These are phyloP conservation scores for Papilio helenus DNA, from an alignment of 1,140 invertebrate species.

Conservation along the genomic window DNA sequence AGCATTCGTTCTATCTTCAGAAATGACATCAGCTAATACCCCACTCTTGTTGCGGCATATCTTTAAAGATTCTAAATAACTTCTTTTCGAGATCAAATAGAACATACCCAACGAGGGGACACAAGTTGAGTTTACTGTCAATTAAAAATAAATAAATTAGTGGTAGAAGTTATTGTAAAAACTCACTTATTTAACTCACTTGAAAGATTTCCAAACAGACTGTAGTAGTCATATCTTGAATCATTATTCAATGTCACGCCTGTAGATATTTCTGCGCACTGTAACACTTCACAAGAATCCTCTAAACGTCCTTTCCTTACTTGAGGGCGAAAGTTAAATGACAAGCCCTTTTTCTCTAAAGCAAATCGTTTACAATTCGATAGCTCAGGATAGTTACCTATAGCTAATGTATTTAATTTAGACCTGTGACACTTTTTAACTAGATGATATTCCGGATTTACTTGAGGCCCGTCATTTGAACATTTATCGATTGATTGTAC, in stretches of 20 bases:
- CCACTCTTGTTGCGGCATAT: conserved; percentile 83
- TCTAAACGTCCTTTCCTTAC: conserved; percentile 57
- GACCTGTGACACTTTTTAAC: conserved; percentile 73
- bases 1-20: conserved; percentile 83
- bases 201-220: conserved; percentile 76
- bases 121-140: conserved; percentile 81
- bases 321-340: conserved; percentile 84
- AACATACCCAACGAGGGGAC: conserved; percentile 85
- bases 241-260: conserved; percentile 80
- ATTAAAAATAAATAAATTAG: conserved; percentile 64
- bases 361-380: conserved; percentile 84
- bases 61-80: conserved; percentile 82
- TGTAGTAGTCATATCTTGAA: conserved; percentile 85
- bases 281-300: conserved; percentile 82
- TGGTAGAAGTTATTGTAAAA: background rate
- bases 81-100: conserved; percentile 69
- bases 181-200: background rate
- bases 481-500: conserved; percentile 48
- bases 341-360: conserved; percentile 84
- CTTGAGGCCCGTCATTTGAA: conserved; percentile 43
- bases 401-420: conserved; percentile 60
- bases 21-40: conserved; percentile 84
- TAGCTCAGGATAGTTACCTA: conserved; percentile 67
- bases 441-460: conserved; percentile 64
- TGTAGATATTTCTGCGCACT: conserved; percentile 84